Conservation (phyloP, 2,797 vertebrate species). For the Pseudomugil gertrudae region DNA sequence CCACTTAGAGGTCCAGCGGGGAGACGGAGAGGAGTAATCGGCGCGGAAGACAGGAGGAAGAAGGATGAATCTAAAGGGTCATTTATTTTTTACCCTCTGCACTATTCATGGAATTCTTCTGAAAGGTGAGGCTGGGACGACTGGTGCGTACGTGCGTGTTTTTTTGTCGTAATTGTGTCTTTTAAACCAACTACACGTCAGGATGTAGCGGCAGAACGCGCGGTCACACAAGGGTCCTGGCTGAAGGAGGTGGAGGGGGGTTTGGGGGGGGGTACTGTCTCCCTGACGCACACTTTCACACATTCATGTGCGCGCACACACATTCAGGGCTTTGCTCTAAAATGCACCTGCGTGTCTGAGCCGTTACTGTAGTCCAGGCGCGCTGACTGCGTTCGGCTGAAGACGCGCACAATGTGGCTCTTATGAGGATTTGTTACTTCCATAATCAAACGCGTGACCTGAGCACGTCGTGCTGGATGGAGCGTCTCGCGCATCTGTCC, state of each 20-base stretch:
- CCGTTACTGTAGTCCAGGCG: neutral
- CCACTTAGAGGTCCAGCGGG: conserved; percentile 55
- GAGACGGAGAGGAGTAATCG: conserved; percentile 63
- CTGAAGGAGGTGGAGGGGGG: neutral
- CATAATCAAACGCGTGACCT: conserved; percentile 4
- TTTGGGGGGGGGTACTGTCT: neutral
- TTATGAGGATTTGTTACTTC: conserved; percentile 25
- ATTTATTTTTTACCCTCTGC: conserved; percentile 80
- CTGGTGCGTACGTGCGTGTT: conserved; percentile 20
- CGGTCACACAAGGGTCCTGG: conserved; percentile 49
- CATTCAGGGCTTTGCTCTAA: neutral
- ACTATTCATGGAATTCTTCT: conserved; percentile 78
- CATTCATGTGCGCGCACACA: neutral
- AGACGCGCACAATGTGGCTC: conserved; percentile 22
- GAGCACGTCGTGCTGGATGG: neutral
- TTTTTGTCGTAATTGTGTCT: conserved; percentile 4
- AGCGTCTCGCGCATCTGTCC: conserved; percentile 12
- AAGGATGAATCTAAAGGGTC: conserved; percentile 78
- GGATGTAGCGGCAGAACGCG: conserved; percentile 31
- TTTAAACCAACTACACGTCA: conserved; percentile 41
- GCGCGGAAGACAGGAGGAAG: conserved; percentile 35
- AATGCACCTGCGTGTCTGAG: conserved; percentile 19
- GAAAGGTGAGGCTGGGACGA: conserved; percentile 73
- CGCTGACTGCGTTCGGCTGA: conserved; percentile 25
- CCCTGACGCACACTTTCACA: too few species aligned